These are phyloP conservation scores for Apostichopus californicus DNA, from an alignment of 35 echinoderm and acorn worm species.

Conservation along the genomic window DNA sequence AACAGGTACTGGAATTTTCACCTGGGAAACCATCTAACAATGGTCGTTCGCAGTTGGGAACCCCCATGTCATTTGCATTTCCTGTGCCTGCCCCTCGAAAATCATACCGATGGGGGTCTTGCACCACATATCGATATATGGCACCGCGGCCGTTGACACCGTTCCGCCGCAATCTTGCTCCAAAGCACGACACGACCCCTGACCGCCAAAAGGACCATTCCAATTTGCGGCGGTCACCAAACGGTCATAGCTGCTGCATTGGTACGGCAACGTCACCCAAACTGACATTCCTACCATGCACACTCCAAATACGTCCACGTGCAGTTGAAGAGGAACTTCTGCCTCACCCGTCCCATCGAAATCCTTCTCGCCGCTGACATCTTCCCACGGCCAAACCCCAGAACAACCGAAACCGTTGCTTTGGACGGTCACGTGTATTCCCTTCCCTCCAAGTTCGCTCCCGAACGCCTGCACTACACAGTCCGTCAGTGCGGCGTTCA, in stretches of 20 bases:
- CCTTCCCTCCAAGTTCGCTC: background rate
- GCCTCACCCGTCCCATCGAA: background rate
- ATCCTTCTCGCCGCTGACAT: background rate
- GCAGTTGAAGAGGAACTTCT: background rate
- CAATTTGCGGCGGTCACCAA: background rate
- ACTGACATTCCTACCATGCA: background rate
- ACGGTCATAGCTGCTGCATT: background rate
- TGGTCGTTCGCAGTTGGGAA: background rate
- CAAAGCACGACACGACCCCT: conserved; percentile 10
- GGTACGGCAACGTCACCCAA: conserved; percentile 1
- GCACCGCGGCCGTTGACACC: background rate
- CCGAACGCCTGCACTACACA: conserved; percentile 1
- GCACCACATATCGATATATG: conserved; percentile 3
- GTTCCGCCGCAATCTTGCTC: background rate
- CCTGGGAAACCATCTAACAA: background rate
- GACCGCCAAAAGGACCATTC: background rate
- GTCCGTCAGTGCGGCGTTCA: background rate
- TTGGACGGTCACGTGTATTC: background rate
- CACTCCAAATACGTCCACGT: background rate
- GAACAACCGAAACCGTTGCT: background rate
- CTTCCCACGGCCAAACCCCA: background rate
- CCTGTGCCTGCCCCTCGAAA: conserved; percentile 11
- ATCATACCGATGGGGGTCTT: background rate
- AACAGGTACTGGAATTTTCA: no score
- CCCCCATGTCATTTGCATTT: background rate